phyloP scores from a whole-genome alignment of 2,888 invertebrate species.

The Agrochola macilenta region DNA sequence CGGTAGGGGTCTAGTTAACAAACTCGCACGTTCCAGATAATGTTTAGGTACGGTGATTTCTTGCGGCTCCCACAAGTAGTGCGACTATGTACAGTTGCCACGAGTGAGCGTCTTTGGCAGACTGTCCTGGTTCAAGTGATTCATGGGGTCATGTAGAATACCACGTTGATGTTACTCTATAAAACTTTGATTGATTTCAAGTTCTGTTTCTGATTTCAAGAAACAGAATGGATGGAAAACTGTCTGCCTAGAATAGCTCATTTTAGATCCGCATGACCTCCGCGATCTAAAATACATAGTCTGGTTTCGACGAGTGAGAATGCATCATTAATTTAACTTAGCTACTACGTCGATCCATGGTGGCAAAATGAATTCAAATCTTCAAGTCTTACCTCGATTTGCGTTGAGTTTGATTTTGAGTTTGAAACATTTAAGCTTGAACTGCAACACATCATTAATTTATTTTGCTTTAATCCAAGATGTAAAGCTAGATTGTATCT shows the following conservation, averaged over 20 bases:
- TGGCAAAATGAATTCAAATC: too few species aligned
- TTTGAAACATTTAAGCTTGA: background rate
- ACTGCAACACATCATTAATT: background rate
- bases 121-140: constrained; percentile 47
- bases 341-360: too few species aligned
- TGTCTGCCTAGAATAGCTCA: background rate
- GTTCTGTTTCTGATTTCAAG: background rate
- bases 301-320: background rate
- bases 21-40: constrained; percentile 71
- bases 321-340: background rate
- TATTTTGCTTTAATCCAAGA: background rate
- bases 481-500: background rate
- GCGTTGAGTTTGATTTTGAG: background rate
- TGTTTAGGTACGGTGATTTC: constrained; percentile 65
- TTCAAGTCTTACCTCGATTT: background rate
- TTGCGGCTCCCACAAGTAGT: constrained; percentile 58
- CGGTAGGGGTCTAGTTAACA: constrained; percentile 52
- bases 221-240: background rate
- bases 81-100: constrained; percentile 55
- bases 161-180: background rate
- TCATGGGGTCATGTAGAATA: constrained; percentile 15
- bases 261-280: background rate
- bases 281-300: background rate
- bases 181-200: background rate
- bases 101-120: constrained; percentile 30